Base-by-base conservation (phyloP, 1,140 invertebrate species). In the Stratiolaelaps scimitus region DNA sequence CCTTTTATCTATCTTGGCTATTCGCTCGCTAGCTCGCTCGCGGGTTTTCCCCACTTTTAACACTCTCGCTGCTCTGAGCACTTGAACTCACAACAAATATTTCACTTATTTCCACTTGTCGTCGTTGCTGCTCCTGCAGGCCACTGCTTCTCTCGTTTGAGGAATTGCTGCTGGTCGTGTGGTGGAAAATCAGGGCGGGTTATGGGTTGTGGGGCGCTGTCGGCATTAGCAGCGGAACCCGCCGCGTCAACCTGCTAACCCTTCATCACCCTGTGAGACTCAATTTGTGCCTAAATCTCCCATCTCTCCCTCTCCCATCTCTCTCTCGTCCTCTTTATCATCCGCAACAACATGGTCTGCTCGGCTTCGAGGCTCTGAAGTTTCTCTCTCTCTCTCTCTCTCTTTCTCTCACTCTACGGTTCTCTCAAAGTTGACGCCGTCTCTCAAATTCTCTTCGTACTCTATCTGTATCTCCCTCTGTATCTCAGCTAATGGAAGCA, bases 11-110 rank as follows among this genome's bases (percentile, higher is more conserved):
- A 10, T 40, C 10, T 40, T 40, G 5, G 10, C 34, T 40, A 40
- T 40, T 40, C 34, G 34, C 34, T 40, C 34, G 34, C 34, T 40
- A 40, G 4, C 34, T 40, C 34, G 10, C 4, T 40, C 53, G 53
- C 17, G 47, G 15, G 15, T 60, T 60, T 34, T 5, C 17, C 17
- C 2, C 53, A 17, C 15, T 60, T 5, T 1, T 4, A 15, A 19
- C 23, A 23, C 17, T 26, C 53, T 10, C 2, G 15, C 26, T 29
- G 53, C 23, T 60, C 53, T 26, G 53, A 23, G 53, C 20, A 29
- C 53, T 60, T 17, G 34, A 60, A 60, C 53, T 60, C 15, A 60
- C 53, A 60, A 60, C 53, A 60, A 60, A 60, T 60, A 60, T 60
- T 60, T 60, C 20, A 60, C 53, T 34, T 26, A 60, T 60, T 60